Percentiles rank a stretch among this genome's conserved stretches.
Evolutionary conservation across 1,140 invertebrate genomes (phyloP).

Genomic region (Uloborus diversus): DNA sequence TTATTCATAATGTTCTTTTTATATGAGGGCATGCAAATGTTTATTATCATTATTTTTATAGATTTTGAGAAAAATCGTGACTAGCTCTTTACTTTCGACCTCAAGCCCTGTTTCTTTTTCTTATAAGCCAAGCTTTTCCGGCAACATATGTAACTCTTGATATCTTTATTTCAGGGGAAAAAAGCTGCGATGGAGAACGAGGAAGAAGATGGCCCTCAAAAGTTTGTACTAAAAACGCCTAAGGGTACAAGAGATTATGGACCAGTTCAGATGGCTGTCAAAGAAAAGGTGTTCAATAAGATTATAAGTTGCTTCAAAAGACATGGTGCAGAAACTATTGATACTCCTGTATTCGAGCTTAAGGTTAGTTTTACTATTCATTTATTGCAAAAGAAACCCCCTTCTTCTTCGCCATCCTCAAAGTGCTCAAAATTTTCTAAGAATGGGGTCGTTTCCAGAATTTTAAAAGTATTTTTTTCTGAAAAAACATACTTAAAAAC

Average conservation of each 20-base stretch:
- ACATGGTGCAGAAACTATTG: slow-evolving; percentile 98
- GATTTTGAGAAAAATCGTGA: not conserved
- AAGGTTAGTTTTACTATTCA: slow-evolving; percentile 73
- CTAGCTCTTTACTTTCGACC: not conserved
- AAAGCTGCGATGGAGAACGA: slow-evolving; percentile 7
- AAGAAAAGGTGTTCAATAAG: slow-evolving; percentile 87
- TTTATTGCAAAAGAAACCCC: too few relatives aligned
- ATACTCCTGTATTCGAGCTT: slow-evolving; percentile 98
- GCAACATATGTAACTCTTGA: not conserved
- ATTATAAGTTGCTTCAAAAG: slow-evolving; percentile 92
- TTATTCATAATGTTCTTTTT: not conserved
- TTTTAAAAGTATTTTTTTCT: too few relatives aligned
- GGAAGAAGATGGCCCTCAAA: slow-evolving; percentile 21
- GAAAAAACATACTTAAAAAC: too few relatives aligned
- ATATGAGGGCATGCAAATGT: not conserved
- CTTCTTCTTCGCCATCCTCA: too few relatives aligned
- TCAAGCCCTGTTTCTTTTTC: not conserved
- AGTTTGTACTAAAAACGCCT: slow-evolving; percentile 41
- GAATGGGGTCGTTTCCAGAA: too few relatives aligned
- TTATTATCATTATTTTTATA: not conserved
- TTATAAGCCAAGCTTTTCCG: not conserved
- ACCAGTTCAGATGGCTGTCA: slow-evolving; percentile 92
- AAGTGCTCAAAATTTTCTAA: too few relatives aligned
- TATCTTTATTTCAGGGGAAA: not conserved
- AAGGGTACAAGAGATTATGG: slow-evolving; percentile 92